Conservation (phyloP, 2,113 vertebrate genomes). For the Pseudolaguvia tuberculata region DNA sequence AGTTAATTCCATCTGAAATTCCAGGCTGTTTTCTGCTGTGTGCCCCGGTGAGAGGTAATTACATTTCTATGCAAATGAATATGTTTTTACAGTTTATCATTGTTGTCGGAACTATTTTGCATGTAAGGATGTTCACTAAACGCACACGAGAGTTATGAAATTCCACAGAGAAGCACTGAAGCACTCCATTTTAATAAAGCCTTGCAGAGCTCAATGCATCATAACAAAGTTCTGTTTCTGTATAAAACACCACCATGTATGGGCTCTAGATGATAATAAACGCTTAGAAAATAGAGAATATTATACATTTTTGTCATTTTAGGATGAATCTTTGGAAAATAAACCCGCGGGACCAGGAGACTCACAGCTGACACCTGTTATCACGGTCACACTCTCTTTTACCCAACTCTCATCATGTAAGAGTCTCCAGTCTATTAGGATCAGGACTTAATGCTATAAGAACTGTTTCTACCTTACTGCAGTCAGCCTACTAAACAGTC, state of each 20-base stretch:
- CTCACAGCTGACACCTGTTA: no score
- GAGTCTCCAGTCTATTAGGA: no score
- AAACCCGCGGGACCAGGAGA: no score
- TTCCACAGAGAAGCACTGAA: background rate
- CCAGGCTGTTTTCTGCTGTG: background rate
- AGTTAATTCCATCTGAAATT: background rate
- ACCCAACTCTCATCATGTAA: no score
- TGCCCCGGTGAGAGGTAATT: background rate
- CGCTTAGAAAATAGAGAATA: background rate
- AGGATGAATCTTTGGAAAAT: no score
- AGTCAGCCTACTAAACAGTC: no score
- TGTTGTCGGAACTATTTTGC: constrained; percentile 11
- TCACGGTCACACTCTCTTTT: no score
- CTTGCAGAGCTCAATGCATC: background rate
- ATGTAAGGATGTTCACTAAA: background rate
- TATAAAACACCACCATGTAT: background rate
- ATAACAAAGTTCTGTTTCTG: background rate
- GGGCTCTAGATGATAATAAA: background rate
- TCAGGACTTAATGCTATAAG: no score
- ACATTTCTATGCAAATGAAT: constrained; percentile 20
- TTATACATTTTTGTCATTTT: background rate
- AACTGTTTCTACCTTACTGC: no score
- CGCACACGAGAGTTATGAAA: background rate
- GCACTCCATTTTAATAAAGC: background rate
- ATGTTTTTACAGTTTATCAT: constrained; percentile 19